A percentile compares a stretch with the other conserved stretches of the same genome.
phyloP scores from a whole-genome alignment of 2,797 vertebrate species.

The Acanthurus leucopareius region DNA sequence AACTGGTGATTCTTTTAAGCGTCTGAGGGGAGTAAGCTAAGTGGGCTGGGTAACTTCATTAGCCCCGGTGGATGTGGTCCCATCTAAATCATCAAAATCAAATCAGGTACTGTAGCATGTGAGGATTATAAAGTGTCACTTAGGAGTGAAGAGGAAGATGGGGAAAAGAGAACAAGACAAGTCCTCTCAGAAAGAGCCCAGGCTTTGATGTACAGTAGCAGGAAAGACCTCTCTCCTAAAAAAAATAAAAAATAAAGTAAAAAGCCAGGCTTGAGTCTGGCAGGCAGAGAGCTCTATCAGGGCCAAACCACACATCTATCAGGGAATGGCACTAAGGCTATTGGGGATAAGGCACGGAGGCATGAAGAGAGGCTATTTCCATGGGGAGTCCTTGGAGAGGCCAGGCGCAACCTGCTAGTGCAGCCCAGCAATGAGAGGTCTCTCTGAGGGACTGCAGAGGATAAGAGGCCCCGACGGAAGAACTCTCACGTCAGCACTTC shows the following conservation, averaged over 20 bases:
- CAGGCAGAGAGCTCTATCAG: conserved; percentile 71
- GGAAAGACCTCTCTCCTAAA: conserved; percentile 20
- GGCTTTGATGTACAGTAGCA: conserved; percentile 48
- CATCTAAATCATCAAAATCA: conserved; percentile 26
- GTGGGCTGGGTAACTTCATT: conserved; percentile 36
- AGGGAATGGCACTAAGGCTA: conserved; percentile 71
- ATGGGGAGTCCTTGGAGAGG: conserved; percentile 75
- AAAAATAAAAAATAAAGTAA: conserved; percentile 41
- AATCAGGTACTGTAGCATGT: conserved; percentile 18
- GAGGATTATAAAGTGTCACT: conserved; percentile 16
- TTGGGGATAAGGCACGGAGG: conserved; percentile 75
- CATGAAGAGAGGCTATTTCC: conserved; percentile 81
- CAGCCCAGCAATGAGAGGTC: conserved; percentile 78
- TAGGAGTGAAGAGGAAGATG: conserved; percentile 13
- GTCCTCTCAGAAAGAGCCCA: conserved; percentile 7
- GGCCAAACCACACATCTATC: conserved; percentile 77
- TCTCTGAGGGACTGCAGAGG: conserved; percentile 79
- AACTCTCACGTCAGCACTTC: conserved; percentile 85
- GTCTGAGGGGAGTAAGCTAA: conserved; percentile 5
- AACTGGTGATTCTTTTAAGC: conserved; percentile 35
- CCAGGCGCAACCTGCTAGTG: conserved; percentile 72
- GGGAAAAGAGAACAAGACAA: conserved; percentile 10
- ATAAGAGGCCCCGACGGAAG: conserved; percentile 80
- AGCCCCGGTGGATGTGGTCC: conserved; percentile 1
- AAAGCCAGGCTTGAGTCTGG: conserved; percentile 50